A percentile compares a stretch with the other conserved stretches of the same genome.
Evolutionary conservation across 2,888 invertebrate genomes (phyloP).

Genomic region (Oasisia sp.): DNA sequence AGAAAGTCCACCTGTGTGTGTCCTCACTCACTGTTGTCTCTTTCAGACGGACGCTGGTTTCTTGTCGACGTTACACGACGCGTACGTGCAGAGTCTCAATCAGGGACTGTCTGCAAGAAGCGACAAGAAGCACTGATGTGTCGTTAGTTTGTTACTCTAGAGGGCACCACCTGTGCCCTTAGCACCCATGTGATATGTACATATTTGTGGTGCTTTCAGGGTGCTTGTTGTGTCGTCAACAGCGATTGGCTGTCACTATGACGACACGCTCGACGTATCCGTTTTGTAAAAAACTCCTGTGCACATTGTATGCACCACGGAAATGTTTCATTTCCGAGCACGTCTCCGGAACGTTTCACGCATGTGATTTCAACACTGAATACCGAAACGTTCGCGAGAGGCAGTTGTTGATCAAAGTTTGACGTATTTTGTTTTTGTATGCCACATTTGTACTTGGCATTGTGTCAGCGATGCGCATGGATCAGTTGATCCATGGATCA

Average conservation of each 20-base stretch:
- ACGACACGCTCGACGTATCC: neutral
- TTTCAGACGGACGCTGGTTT: conserved; percentile 83
- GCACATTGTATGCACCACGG: neutral
- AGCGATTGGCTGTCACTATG: neutral
- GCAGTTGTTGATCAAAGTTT: neutral
- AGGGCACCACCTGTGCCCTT: neutral
- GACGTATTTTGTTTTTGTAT: neutral
- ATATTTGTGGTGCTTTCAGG: neutral
- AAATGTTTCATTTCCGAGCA: neutral
- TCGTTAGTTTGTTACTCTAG: neutral
- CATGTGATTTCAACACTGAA: neutral
- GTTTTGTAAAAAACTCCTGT: neutral
- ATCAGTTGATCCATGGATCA: neutral
- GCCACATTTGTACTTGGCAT: neutral
- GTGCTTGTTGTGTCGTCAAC: neutral
- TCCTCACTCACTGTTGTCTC: neutral
- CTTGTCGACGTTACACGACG: conserved; percentile 88
- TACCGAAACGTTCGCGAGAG: neutral
- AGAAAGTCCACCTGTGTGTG: neutral
- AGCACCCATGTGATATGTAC: neutral
- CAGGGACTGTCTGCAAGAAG: conserved; percentile 27
- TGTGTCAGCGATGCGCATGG: neutral
- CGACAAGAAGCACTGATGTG: neutral
- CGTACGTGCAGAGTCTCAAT: conserved; percentile 78
- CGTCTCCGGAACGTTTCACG: neutral